Evolutionary conservation across 2,888 invertebrate genomes (phyloP), one percentile per base, ranked within the genome.

Genomic region (Aethes cnicana): DNA sequence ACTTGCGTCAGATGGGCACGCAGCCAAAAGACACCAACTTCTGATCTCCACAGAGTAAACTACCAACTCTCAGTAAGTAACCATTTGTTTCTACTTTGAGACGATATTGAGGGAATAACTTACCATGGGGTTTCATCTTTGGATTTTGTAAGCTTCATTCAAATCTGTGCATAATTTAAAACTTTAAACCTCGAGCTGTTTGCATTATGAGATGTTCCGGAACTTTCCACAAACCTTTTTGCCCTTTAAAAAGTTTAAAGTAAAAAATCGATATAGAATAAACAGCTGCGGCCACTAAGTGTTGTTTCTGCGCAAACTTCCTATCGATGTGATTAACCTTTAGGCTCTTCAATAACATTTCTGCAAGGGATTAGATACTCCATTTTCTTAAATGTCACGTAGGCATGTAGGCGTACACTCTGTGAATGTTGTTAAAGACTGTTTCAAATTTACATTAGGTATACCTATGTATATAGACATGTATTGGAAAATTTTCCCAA

Each of bases 51-150:
- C 55, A 36, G 25, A 49, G 52, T 46, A 55, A 55, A 57, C 48
- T 57, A 55, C 11, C 9, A 56, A 56, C 18, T 49, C 43, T 49
- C 48, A 49, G 52, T 46, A 55, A 53, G 55, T 49, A 55, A 44
- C 44, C 46, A 46, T 53, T 55, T 53, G 46, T 48, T 46, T 17
- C 35, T 44, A 54, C 55, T 57, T 53, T 50, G 50, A 30, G 44
- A 54, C 52, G 48, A 46, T 57, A 55, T 49, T 32, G 46, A 35
- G 32, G 43, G 53, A 52, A 57, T 53, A 48, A 42, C 50, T 47
- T 48, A 50, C 9, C 12, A 36, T 47, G 28, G 17, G 47, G 41
- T 21, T 35, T 8, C 14, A 21, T 39, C 47, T 41, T 42, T 42
- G 39, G 46, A 53, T 53, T 53, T 53, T 53, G 44, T 44, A 44